Evolutionary conservation across 2,797 vertebrate species (phyloP), one percentile per base, ranked within the genome.

Genomic region (Thripadectes ignobilis): DNA sequence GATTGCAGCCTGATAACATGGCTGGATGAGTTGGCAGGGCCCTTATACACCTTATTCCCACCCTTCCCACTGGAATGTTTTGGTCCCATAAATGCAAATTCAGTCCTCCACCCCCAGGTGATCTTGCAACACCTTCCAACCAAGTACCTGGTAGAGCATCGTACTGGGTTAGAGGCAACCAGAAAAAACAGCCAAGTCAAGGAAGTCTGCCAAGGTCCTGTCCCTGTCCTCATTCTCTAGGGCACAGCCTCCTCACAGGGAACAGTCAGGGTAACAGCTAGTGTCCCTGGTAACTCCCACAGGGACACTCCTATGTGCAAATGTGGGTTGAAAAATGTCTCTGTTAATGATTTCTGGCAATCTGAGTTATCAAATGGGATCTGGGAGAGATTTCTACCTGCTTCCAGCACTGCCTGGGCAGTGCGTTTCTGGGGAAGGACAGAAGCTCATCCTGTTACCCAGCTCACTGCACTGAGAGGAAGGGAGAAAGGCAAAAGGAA

Each of bases 1-100:
- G 1, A 38, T 39, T 83, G 66, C 69, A 59, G 69, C 38, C 78
- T 57, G 76, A 41, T 68, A 83, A 82, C 0, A 0, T 0, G 1
- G 45, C 38, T 66, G 69, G 69, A 77, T 51, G 66, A 92, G 62
- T 6, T 2, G 19, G 63, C 71, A 86, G n/a, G 20, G 39, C 29
- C 34, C 29, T 29, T 10, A 41, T 49, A 57, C 68, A 79, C 61
- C n/a, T 65, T 12, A 22, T 20, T 46, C 59, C 18, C 32, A 84
- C 36, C 7, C 34, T 68, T 81, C 34, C 27, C 10, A 22, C 10
- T 36, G 22, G 14, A 89, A 58, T 1, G 2, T 43, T 88, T 43
- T 71, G 3, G 1, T 12, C 66, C 46, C 32, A 49, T n/a, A 91
- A 81, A 59, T 7, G 22, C 14, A 49, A 55, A 17, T 59, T 85